Base-by-base conservation (phyloP, 2,888 invertebrate species). In the Pardosa pseudoannulata region DNA sequence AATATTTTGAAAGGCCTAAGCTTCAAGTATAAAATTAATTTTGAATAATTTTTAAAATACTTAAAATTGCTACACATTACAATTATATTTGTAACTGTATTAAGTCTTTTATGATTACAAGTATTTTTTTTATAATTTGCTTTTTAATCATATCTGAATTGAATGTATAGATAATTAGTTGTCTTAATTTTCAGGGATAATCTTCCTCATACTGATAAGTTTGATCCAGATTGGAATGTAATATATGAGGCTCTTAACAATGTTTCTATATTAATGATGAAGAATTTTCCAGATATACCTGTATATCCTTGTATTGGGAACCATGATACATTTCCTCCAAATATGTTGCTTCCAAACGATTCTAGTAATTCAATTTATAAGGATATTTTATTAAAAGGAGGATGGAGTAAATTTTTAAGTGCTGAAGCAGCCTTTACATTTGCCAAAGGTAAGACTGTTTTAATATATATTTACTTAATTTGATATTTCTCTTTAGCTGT, bases 271-370 rank as follows among this genome's bases (percentile, higher is more conserved):
- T 68, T 88, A 68, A 62, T 89, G 19, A 28, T 32, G 9, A 68
- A 64, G 13, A 36, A 80, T 29, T 89, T 89, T 67, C 88, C 87
- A 3, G 32, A 50, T 11, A 32, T 88, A 16, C 75, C 89, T 1
- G 83, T 89, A 23, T 79, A 88, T 19, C 89, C 89, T 39, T 88
- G 75, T 19, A 82, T 89, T 62, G 89, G 89, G 46, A 89, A 89
- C 50, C 89, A 89, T 85, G 89, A 89, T 75, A 86, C 85, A 13
- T 88, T 82, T 19, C 89, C 89, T 27, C 79, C 88, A 7, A 79
- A 86, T 29, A 67, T 78, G 7, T 28, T 86, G 29, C 32, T 68
- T 1, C 41, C 71, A 23, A 50, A 81, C 7, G 68, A 78, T 16
- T 50, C 82, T n/a, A 50, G 73, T 9, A 28, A 28, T 29, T 36